A percentile compares a stretch with the other conserved stretches of the same genome.
phyloP scores from a whole-genome alignment of 2,888 invertebrate species.

The Harpalus rufipes region DNA sequence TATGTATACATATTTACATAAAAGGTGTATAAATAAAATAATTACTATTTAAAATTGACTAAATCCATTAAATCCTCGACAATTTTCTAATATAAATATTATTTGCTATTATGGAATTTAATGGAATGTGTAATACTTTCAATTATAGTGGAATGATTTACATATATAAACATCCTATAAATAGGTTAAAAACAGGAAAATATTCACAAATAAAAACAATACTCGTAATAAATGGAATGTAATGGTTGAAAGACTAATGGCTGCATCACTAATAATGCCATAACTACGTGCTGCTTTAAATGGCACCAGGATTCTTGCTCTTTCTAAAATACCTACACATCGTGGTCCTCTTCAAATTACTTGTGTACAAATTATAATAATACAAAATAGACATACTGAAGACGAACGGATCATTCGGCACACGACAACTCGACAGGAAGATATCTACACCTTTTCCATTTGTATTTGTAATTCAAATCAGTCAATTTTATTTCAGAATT shows the following conservation, averaged over 20 bases:
- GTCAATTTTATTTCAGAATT: too few species aligned
- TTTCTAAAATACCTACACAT: constrained; percentile 7
- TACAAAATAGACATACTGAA: not conserved
- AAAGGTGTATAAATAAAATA: constrained; percentile 41
- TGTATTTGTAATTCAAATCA: too few species aligned
- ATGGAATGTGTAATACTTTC: constrained; percentile 30
- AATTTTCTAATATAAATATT: constrained; percentile 40
- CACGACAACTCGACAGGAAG: not conserved
- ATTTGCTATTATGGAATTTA: constrained; percentile 40
- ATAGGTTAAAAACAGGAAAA: constrained; percentile 22
- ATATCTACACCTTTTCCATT: too few species aligned
- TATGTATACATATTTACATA: constrained; percentile 52
- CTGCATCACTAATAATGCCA: constrained; percentile 35
- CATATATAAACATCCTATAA: constrained; percentile 24
- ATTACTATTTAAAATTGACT: constrained; percentile 44
- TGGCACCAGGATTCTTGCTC: constrained; percentile 34
- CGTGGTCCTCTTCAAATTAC: constrained; percentile 38
- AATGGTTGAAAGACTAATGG: constrained; percentile 38
- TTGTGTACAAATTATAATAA: constrained; percentile 28
- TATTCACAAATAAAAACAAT: constrained; percentile 45
- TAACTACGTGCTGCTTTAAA: constrained; percentile 37
- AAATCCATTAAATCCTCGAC: constrained; percentile 34
- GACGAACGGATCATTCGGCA: not conserved
- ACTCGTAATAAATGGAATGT: constrained; percentile 41
- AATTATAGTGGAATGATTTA: constrained; percentile 30